Evolutionary conservation across 2,113 vertebrate species (phyloP).

Genomic region (Lepisosteus osseus): DNA sequence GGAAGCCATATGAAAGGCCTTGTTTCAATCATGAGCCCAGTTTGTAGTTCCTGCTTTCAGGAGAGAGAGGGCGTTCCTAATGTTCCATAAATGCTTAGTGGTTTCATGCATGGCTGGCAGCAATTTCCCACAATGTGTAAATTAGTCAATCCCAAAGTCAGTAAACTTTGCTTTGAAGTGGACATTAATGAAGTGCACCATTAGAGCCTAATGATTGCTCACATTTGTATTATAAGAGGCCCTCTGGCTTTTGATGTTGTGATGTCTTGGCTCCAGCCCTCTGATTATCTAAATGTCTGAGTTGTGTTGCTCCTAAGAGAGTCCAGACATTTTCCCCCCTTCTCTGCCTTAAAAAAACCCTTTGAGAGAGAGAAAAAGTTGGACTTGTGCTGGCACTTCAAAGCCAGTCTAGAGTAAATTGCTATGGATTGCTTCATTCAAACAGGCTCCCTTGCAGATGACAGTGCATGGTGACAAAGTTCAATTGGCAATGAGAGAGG

Average conservation of each 20-base stretch:
- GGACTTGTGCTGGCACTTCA: conserved; percentile 91
- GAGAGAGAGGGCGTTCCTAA: conserved; percentile 77
- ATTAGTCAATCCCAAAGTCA: conserved; percentile 94
- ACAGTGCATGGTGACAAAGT: conserved; percentile 95
- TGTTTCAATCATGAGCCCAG: conserved; percentile 38
- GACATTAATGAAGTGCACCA: conserved; percentile 90
- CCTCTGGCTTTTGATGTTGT: conserved; percentile 83
- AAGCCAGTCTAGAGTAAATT: conserved; percentile 87
- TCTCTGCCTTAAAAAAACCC: conserved; percentile 51
- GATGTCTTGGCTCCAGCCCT: conserved; percentile 67
- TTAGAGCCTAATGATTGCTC: conserved; percentile 76
- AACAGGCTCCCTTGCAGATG: conserved; percentile 84
- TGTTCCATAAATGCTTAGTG: conserved; percentile 74
- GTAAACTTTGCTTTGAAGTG: conserved; percentile 90
- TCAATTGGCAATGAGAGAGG: conserved; percentile 90
- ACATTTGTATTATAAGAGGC: conserved; percentile 76
- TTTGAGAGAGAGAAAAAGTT: conserved; percentile 63
- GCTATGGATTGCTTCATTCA: conserved; percentile 95
- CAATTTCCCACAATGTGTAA: conserved; percentile 98
- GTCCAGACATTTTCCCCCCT: conserved; percentile 49
- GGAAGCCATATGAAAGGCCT: conserved; percentile 41
- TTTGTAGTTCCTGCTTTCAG: conserved; percentile 60
- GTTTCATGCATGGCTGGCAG: conserved; percentile 86
- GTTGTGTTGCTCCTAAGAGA: conserved; percentile 79
- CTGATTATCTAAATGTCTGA: conserved; percentile 82